Base-by-base conservation (phyloP, 1,140 invertebrate species). In the Brachionus paranguensis region DNA sequence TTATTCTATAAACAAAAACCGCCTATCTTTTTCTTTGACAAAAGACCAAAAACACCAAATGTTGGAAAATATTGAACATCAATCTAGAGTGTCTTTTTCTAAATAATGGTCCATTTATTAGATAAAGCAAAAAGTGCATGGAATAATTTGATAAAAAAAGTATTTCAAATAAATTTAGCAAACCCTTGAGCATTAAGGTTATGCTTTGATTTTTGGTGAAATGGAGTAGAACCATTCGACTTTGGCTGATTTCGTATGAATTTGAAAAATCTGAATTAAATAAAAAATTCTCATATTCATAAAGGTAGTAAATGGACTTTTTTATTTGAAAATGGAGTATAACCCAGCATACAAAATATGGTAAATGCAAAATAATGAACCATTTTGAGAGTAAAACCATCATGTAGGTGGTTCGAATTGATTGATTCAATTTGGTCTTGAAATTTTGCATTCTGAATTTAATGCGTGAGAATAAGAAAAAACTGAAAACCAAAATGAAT, bases 81-180 rank as follows among this genome's bases (percentile, higher is more conserved):
- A 76, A 33, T 50, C 27, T 47, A 24, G 41, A 20, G 41, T 76
- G 72, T 76, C 45, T 76, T 50, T 76, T 47, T 50, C 43, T 76
- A 24, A 76, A 76, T 47, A 50, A 11, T 24, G 72, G 72, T 14
- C 72, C 72, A 14, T 76, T 76, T 20, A 76, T 17, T 20, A 76
- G 7, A 47, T 76, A 76, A 20, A 76, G 33, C 45, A 76, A 47
- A 76, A 76, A 76, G 47, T 76, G 72, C 20, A 76, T 33, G 20
- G 72, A 76, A 76, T 76, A 76, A 76, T 76, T 76, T 4, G 72
- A 76, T n/a, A 76, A 76, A 76, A 76, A 76, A 27, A 76, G 45
- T 20, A 76, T 76, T 76, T 76, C 72, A 27, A 76, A 76, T 76
- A 76, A 76, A 76, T 76, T 76, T 24, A 76, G 41, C 14, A 76